A percentile compares a stretch with the other conserved stretches of the same genome.
Conservation (phyloP, 2,888 invertebrate species). For the Apotomis turbidana region DNA sequence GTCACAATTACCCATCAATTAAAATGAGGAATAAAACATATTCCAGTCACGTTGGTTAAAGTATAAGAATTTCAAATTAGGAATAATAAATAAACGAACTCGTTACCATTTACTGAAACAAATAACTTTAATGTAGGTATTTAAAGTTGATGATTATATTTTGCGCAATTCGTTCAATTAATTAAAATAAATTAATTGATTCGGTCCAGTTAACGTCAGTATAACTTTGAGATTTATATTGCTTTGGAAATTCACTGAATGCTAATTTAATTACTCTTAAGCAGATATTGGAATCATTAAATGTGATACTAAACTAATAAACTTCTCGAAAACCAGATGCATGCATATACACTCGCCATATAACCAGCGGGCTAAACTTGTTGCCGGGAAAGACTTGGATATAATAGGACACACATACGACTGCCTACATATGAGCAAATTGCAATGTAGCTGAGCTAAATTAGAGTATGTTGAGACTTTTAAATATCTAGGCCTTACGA, state of each 20-base stretch:
- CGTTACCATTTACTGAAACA: neutral
- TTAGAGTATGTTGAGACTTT: no score
- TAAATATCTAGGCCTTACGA: no score
- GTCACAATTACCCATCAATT: no score
- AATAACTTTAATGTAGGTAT: neutral
- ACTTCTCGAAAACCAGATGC: no score
- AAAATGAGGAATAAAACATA: neutral
- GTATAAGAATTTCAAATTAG: neutral
- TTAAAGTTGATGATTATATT: neutral
- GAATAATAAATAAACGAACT: neutral
- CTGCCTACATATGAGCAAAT: no score
- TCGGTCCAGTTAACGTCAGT: neutral
- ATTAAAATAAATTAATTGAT: neutral
- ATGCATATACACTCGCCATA: no score
- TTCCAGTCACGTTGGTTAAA: neutral
- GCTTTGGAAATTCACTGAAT: neutral
- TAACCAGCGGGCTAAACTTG: no score
- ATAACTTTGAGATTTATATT: neutral
- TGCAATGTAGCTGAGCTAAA: no score
- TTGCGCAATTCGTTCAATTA: neutral
- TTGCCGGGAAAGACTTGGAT: no score
- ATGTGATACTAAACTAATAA: no score
- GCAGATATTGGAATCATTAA: neutral
- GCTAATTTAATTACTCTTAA: neutral
- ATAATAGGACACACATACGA: no score